Conservation (phyloP, 2,113 vertebrate genomes). For the Saccopteryx leptura region DNA sequence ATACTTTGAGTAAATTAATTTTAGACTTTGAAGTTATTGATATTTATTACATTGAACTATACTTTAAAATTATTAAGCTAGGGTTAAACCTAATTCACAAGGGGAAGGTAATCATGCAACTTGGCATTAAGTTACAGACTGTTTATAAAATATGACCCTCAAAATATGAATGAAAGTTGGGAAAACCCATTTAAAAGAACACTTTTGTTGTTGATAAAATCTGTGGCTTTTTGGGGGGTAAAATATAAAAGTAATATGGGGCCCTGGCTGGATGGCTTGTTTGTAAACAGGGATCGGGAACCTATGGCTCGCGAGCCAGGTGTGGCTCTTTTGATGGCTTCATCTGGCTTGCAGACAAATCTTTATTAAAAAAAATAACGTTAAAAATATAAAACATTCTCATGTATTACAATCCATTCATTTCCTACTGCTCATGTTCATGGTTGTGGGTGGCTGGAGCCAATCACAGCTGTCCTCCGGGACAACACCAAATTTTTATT, state of each 20-base stretch:
- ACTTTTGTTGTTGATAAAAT: conserved; percentile 36
- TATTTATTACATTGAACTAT: conserved; percentile 12
- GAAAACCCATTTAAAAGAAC: conserved; percentile 18
- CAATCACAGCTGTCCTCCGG: no score
- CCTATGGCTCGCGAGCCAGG: no score
- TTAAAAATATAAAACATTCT: no score
- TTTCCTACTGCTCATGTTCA: no score
- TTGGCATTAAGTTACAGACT: not conserved
- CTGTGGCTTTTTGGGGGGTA: not conserved
- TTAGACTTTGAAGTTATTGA: conserved; percentile 32
- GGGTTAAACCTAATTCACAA: not conserved
- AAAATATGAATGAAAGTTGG: conserved; percentile 46
- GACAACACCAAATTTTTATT: no score
- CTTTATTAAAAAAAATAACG: no score
- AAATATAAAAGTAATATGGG: conserved; percentile 1
- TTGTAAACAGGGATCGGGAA: no score
- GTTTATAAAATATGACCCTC: not conserved
- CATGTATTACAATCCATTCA: no score
- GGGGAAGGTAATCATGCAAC: not conserved
- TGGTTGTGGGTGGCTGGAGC: no score
- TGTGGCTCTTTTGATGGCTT: no score
- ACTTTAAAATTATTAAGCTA: conserved; percentile 41
- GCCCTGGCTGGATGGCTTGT: no score
- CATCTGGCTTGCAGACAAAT: no score
- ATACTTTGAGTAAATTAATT: conserved; percentile 51